Base-by-base conservation (phyloP, 2,797 vertebrate genomes). In the Huso huso region DNA sequence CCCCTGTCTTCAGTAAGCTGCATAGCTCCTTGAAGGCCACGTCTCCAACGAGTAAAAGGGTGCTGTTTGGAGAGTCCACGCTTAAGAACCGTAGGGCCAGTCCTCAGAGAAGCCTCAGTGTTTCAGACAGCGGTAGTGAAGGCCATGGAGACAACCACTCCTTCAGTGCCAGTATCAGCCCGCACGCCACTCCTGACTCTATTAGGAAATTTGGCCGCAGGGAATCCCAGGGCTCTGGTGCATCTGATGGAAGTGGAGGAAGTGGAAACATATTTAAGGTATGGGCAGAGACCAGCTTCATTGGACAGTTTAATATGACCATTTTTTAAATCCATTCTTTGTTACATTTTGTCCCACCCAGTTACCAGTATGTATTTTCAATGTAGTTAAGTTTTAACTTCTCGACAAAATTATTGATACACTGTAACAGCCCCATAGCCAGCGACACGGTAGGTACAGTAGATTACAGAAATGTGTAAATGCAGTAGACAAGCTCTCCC, bases 251-350 rank as follows among this genome's bases (percentile, higher is more conserved):
- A 7, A 88, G 88, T 48, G 81, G 79, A 15, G 85, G 83, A 68
- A 82, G 81, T 4, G 82, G 84, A 49, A 75, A 81, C 48, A 75
- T 88, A 49, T 87, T 90, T 53, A 93, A 91, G 90, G 92, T 93
- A 63, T 11, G 18, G 12, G 9, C 7, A 37, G 37, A 37, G 37
- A 37, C 37, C 37, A 37, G 5, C 37, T 37, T 37, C 37, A 37
- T 37, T 37, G 37, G 37, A 37, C 37, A 37, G 37, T 37, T 37
- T 37, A 37, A 37, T 37, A 37, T 37, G 3, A 37, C 37, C 37
- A 37, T 37, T 37, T 37, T 37, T 37, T 0, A 37, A 5, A 37
- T 37, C 37, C 37, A 18, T 18, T 37, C 5, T 37, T 37, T 37
- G 37, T 37, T 37, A 37, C 37, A 37, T 37, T 37, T 37, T 37